These are phyloP conservation scores for Prionace glauca DNA, from an alignment of 2,797 vertebrate genomes.

Conservation along the genomic window DNA sequence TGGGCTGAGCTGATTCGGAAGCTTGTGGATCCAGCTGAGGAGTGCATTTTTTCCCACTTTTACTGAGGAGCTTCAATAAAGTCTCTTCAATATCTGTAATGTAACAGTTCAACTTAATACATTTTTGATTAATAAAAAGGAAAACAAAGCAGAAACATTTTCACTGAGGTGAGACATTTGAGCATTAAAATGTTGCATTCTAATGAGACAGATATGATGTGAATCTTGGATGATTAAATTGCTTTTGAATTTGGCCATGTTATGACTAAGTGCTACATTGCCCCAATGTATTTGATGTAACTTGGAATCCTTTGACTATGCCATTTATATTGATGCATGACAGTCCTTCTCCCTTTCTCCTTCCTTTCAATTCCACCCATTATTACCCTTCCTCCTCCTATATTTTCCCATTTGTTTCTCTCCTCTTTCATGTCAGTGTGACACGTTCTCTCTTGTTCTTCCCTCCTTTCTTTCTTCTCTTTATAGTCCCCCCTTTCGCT, in stretches of 20 bases:
- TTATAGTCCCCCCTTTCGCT: no score
- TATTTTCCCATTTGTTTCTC: not conserved
- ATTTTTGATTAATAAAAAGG: not conserved
- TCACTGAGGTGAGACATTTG: not conserved
- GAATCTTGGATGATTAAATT: not conserved
- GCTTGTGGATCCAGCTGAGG: not conserved
- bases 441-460: not conserved
- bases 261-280: not conserved
- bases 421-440: not conserved
- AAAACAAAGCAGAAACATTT: not conserved
- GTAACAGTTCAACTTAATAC: not conserved
- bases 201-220: not conserved
- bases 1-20: not conserved
- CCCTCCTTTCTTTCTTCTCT: not conserved
- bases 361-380: not conserved
- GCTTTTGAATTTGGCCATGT: not conserved
- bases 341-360: not conserved
- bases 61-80: constrained; percentile 1
- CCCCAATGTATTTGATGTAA: not conserved
- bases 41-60: not conserved
- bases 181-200: not conserved
- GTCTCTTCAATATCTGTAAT: constrained; percentile 18
- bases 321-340: not conserved
- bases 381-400: not conserved
- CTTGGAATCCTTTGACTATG: not conserved